Percentiles rank a stretch among this genome's conserved stretches.
phyloP scores from a whole-genome alignment of 2,797 vertebrate genomes.

The Xiphorhynchus erythropygius region DNA sequence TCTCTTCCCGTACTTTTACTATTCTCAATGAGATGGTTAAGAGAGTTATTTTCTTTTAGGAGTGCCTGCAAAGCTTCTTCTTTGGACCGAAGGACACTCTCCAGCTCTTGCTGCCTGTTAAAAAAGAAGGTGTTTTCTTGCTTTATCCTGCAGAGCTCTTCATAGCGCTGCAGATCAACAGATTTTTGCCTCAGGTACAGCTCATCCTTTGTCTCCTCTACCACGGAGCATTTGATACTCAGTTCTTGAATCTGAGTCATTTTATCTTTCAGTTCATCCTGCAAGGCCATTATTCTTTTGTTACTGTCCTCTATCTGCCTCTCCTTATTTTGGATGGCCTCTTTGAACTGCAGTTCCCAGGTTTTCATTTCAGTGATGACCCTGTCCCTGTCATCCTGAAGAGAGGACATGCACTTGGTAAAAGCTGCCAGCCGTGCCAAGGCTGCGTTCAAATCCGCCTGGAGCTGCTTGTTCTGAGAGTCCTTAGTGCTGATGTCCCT shows the following conservation, averaged over 20 bases:
- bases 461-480: conserved; percentile 77
- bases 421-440: conserved; percentile 79
- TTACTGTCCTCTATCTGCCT: conserved; percentile 81
- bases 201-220: conserved; percentile 77
- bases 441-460: conserved; percentile 73
- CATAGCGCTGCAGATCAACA: conserved; percentile 73
- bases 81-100: conserved; percentile 73
- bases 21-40: conserved; percentile 73
- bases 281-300: conserved; percentile 76
- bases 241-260: conserved; percentile 76
- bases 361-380: conserved; percentile 70
- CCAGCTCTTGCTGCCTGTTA: conserved; percentile 73
- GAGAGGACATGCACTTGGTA: conserved; percentile 71
- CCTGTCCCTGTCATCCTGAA: conserved; percentile 71
- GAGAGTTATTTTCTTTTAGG: conserved; percentile 74
- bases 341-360: conserved; percentile 81
- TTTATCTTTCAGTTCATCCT: conserved; percentile 79
- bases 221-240: conserved; percentile 65
- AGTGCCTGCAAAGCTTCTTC: conserved; percentile 67
- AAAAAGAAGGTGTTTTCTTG: conserved; percentile 76
- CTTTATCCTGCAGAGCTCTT: conserved; percentile 80
- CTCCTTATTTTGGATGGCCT: conserved; percentile 82
- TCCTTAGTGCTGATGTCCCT: conserved; percentile 70
- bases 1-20: conserved; percentile 70
- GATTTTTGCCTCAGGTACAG: conserved; percentile 71